phyloP scores from a whole-genome alignment of 1,140 invertebrate species.

The Pseudomyrmex cubaensis region DNA sequence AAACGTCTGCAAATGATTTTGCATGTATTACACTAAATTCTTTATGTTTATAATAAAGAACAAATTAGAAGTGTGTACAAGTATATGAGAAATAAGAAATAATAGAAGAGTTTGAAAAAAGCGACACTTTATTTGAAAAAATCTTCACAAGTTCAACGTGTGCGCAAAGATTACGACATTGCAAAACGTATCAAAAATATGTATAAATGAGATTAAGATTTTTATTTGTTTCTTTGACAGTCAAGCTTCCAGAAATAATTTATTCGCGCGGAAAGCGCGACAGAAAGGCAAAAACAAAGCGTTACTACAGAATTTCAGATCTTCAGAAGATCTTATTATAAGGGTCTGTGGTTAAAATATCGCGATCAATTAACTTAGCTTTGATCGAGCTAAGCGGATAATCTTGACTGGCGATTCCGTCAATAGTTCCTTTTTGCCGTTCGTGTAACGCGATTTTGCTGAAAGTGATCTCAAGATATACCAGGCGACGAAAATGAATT shows the following conservation, averaged over 20 bases:
- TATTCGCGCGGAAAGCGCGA: background rate
- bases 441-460: slow-evolving; percentile 57
- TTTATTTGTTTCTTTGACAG: background rate
- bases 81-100: background rate
- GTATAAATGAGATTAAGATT: background rate
- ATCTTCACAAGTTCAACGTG: background rate
- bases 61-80: background rate
- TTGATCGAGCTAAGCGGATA: slow-evolving; percentile 67
- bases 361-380: slow-evolving; percentile 65
- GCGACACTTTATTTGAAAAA: background rate
- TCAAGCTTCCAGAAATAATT: slow-evolving; percentile 10
- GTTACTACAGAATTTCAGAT: slow-evolving; percentile 20
- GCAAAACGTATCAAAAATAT: background rate
- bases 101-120: background rate
- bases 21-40: too few species aligned
- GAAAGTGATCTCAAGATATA: slow-evolving; percentile 55
- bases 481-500: slow-evolving; percentile 66
- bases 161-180: background rate
- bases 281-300: slow-evolving; percentile 7
- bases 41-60: background rate
- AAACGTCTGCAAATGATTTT: background rate
- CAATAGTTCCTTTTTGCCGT: slow-evolving; percentile 61
- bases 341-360: slow-evolving; percentile 39
- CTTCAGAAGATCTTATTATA: slow-evolving; percentile 37
- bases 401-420: slow-evolving; percentile 61